A percentile compares a stretch with the other conserved stretches of the same genome.
These are phyloP conservation scores for Acromyrmex echinatior DNA, from an alignment of 1,140 invertebrate genomes.

Conservation along the genomic window DNA sequence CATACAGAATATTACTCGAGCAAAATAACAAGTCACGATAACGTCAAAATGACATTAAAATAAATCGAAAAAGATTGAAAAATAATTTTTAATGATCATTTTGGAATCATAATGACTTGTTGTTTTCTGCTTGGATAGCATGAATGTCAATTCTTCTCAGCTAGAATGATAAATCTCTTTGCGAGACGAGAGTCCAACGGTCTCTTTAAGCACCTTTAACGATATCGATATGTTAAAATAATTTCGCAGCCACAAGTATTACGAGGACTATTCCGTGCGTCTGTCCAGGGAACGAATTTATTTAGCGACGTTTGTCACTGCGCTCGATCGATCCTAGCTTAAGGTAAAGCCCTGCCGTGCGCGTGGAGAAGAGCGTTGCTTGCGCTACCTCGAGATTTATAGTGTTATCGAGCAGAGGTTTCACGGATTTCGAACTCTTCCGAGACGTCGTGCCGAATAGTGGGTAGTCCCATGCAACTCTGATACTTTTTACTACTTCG, in stretches of 20 bases:
- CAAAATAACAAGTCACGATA: too few species aligned
- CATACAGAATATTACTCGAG: not conserved
- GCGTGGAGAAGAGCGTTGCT: constrained; percentile 46
- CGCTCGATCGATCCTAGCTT: constrained; percentile 72
- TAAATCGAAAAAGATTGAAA: too few species aligned
- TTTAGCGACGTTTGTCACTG: constrained; percentile 74
- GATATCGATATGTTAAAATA: constrained; percentile 58
- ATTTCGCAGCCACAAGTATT: constrained; percentile 44
- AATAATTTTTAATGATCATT: too few species aligned
- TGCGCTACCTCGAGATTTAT: constrained; percentile 68
- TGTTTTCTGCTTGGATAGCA: too few species aligned
- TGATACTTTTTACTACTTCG: constrained; percentile 70
- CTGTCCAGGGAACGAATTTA: constrained; percentile 67
- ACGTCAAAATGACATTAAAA: too few species aligned
- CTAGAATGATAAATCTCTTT: not conserved
- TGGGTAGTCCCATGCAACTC: constrained; percentile 32
- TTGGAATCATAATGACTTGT: too few species aligned
- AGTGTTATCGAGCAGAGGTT: constrained; percentile 74
- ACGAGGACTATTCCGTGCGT: not conserved
- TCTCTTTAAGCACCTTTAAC: constrained; percentile 1
- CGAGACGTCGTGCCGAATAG: constrained; percentile 44
- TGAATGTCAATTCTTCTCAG: not conserved
- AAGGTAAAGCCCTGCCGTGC: constrained; percentile 62
- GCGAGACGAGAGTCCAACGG: not conserved
- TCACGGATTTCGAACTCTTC: constrained; percentile 67